phyloP scores from a whole-genome alignment of 2,113 vertebrate genomes.

The Acrocephalus kingi region DNA sequence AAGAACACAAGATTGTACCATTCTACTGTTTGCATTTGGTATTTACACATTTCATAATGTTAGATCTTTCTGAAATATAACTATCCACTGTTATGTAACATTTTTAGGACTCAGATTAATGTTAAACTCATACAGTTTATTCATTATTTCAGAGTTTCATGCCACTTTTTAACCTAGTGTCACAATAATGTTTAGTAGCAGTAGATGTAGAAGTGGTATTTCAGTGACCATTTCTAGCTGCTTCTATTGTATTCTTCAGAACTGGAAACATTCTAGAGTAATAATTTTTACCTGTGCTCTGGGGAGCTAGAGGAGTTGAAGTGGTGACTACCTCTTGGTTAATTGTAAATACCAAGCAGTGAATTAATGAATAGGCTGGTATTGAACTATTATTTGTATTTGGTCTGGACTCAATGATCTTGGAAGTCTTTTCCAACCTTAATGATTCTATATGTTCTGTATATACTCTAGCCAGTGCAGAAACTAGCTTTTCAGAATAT shows the following conservation, averaged over 20 bases:
- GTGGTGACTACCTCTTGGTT: background rate
- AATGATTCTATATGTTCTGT: background rate
- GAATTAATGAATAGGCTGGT: background rate
- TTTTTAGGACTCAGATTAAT: background rate
- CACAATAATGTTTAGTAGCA: background rate
- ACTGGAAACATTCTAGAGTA: background rate
- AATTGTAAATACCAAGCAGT: background rate
- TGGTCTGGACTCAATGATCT: rapidly evolving
- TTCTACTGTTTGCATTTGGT: background rate
- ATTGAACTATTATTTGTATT: background rate
- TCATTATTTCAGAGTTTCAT: background rate
- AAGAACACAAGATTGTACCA: background rate
- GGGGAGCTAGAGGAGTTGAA: background rate
- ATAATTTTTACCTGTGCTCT: background rate
- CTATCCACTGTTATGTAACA: background rate
- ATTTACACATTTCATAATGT: background rate
- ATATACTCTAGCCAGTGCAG: background rate
- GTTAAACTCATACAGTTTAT: background rate
- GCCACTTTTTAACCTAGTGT: background rate
- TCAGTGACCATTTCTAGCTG: background rate
- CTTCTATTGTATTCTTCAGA: background rate
- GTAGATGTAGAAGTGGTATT: background rate
- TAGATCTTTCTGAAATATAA: background rate
- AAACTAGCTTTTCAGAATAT: background rate
- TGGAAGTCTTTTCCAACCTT: background rate